A percentile compares a stretch with the other conserved stretches of the same genome.
Conservation (phyloP, 2,113 vertebrate species). For the Ploceus nigricollis region DNA sequence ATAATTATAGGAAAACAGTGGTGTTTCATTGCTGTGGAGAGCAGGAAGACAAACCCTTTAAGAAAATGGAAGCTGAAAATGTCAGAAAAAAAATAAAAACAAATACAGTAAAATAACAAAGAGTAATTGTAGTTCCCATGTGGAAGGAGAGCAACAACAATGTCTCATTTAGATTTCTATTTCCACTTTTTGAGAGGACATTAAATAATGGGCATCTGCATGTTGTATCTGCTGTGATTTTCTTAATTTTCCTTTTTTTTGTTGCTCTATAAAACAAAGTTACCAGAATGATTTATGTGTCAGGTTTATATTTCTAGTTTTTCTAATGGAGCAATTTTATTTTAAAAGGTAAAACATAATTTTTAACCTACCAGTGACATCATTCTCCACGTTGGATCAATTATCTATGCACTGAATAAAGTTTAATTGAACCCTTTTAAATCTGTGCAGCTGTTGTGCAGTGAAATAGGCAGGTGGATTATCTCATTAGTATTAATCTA, state of each 20-base stretch:
- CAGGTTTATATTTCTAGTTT: constrained; percentile 48
- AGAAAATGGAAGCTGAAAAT: neutral
- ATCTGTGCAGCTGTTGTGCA: constrained; percentile 63
- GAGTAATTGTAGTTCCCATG: neutral
- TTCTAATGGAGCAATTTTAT: constrained; percentile 50
- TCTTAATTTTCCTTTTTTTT: constrained; percentile 33
- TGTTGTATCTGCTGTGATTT: constrained; percentile 18
- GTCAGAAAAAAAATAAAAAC: neutral
- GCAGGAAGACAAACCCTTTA: neutral
- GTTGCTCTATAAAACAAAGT: constrained; percentile 51
- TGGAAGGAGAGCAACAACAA: neutral
- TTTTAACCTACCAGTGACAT: constrained; percentile 57
- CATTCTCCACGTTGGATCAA: constrained; percentile 62
- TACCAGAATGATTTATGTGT: constrained; percentile 39
- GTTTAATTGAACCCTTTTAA: constrained; percentile 74
- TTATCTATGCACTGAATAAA: constrained; percentile 71
- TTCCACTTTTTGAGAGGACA: constrained; percentile 12
- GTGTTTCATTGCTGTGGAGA: neutral
- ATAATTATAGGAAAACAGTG: neutral
- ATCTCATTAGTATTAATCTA: constrained; percentile 71
- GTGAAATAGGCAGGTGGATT: constrained; percentile 60
- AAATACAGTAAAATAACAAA: neutral
- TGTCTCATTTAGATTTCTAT: neutral
- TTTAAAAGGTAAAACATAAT: constrained; percentile 62
- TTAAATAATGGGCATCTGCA: constrained; percentile 7